These are phyloP conservation scores for Platyscelio sp. DNA, from an alignment of 2,888 invertebrate genomes.

Conservation along the genomic window DNA sequence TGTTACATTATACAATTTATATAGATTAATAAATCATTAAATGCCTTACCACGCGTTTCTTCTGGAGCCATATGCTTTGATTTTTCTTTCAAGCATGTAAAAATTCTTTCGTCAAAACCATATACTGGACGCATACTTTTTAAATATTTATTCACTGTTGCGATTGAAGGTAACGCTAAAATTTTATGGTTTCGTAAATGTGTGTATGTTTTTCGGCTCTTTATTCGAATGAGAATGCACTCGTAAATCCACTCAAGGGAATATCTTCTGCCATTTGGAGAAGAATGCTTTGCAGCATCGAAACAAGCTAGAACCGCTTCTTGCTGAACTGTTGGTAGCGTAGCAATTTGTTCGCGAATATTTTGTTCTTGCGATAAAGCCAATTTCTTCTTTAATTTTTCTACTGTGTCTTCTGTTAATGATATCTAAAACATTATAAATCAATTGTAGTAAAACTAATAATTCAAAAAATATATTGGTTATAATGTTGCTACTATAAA, in stretches of 20 bases:
- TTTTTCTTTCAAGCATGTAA: not conserved
- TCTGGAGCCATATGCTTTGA: not conserved
- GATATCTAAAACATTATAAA: no score
- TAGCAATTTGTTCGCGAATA: not conserved
- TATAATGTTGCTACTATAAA: no score
- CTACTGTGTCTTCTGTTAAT: no score
- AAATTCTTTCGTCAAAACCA: not conserved
- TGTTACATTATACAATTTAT: not conserved
- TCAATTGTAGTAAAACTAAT: no score
- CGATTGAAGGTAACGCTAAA: not conserved
- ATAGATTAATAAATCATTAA: not conserved
- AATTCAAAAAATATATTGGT: no score
- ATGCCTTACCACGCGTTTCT: not conserved
- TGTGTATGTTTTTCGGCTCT: not conserved
- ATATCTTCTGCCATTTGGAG: not conserved
- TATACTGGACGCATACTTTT: not conserved
- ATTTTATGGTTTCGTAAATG: not conserved
- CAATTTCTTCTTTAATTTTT: no score
- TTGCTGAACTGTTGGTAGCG: not conserved
- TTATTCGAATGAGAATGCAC: constrained; percentile 3
- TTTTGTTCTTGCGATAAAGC: no score
- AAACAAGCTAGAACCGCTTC: not conserved
- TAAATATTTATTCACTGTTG: not conserved
- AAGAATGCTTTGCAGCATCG: not conserved
- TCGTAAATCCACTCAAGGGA: constrained; percentile 2